phyloP scores from a whole-genome alignment of 2,797 vertebrate genomes.

The Neolamprologus multifasciatus region DNA sequence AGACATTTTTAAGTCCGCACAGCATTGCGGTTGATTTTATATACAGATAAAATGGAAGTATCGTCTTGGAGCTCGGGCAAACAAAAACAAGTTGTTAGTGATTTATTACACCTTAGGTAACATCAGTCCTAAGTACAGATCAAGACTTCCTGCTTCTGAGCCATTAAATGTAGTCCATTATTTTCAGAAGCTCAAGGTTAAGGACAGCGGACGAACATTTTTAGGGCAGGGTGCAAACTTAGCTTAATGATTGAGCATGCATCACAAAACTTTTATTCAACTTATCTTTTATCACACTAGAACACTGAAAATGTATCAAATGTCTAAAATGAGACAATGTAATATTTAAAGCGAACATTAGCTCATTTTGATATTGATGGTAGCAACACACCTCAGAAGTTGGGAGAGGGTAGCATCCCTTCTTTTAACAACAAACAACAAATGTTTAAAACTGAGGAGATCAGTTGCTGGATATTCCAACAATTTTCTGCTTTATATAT shows the following conservation, averaged over 20 bases:
- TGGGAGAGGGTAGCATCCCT: neutral
- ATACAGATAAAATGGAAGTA: slow-evolving; percentile 16
- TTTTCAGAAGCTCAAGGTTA: neutral
- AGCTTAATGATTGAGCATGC: neutral
- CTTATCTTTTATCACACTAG: neutral
- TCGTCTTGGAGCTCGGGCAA: neutral
- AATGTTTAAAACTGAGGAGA: neutral
- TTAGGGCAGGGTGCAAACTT: neutral
- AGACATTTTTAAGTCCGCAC: neutral
- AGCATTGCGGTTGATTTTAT: slow-evolving; percentile 7
- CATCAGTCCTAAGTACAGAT: slow-evolving; percentile 36
- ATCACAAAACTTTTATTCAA: neutral
- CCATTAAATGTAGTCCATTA: neutral
- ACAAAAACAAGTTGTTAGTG: neutral
- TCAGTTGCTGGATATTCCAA: neutral
- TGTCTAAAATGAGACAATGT: neutral
- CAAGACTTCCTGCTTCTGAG: slow-evolving; percentile 25
- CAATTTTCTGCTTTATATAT: neutral
- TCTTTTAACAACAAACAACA: neutral
- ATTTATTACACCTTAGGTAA: slow-evolving; percentile 40
- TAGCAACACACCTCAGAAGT: neutral
- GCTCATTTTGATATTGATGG: neutral
- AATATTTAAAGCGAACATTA: rapidly evolving
- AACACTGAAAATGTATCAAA: neutral
- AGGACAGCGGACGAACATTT: neutral